phyloP scores from a whole-genome alignment of 2,113 vertebrate species.

The Prinia subflava region DNA sequence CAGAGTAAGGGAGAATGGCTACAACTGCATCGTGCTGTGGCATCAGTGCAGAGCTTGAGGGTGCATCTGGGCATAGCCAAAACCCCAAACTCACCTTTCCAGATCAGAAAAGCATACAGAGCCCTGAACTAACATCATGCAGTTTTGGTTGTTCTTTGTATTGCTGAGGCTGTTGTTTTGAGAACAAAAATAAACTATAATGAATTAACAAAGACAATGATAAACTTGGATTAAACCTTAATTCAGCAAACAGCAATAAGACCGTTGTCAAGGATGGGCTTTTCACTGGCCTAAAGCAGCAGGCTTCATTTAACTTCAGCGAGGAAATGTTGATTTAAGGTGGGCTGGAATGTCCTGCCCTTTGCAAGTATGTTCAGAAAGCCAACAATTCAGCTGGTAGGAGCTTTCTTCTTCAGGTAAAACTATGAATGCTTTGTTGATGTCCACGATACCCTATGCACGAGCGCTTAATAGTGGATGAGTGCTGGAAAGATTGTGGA shows the following conservation, averaged over 20 bases:
- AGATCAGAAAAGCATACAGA: background rate
- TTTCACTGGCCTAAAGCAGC: background rate
- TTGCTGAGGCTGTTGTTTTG: background rate
- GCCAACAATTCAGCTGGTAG: background rate
- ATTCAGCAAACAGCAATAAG: background rate
- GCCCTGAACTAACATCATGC: background rate
- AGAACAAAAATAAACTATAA: background rate
- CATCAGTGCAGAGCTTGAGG: background rate
- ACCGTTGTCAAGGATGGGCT: background rate
- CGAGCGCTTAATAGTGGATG: background rate
- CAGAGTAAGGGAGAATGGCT: background rate
- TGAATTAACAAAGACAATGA: background rate
- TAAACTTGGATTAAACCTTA: background rate
- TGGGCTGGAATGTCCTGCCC: background rate
- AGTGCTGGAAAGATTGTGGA: conserved; percentile 23
- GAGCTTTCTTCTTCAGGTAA: background rate
- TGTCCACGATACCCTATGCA: fast-evolving
- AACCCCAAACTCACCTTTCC: background rate
- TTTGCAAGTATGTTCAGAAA: background rate
- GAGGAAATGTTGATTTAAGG: background rate
- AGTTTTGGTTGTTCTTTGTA: background rate
- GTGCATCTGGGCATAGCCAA: background rate
- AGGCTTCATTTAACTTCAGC: background rate
- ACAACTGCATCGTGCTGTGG: fast-evolving
- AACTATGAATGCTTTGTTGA: background rate